A percentile compares a stretch with the other conserved stretches of the same genome.
These are phyloP conservation scores for Idaea straminata DNA, from an alignment of 2,888 invertebrate species.

Conservation along the genomic window DNA sequence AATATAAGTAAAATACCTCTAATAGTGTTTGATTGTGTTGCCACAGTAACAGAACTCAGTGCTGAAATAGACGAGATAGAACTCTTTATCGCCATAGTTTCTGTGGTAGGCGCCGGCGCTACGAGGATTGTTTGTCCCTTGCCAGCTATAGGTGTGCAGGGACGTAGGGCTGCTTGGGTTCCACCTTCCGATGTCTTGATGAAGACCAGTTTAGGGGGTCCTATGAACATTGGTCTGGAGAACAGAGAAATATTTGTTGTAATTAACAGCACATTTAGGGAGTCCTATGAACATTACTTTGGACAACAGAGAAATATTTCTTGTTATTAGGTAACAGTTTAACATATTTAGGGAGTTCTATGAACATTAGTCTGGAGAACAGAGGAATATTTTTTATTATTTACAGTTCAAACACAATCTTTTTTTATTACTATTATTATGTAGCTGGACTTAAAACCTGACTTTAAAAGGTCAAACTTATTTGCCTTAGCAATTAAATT, in stretches of 20 bases:
- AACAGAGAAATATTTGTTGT: too few relatives aligned
- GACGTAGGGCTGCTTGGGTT: constrained; percentile 58
- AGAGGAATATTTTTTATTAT: too few relatives aligned
- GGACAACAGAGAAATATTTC: constrained; percentile 12
- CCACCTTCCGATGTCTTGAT: constrained; percentile 71
- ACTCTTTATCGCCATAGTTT: neutral
- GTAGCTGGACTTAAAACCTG: too few relatives aligned
- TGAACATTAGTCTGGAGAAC: constrained; percentile 68
- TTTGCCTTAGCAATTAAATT: too few relatives aligned
- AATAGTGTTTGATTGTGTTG: constrained; percentile 16
- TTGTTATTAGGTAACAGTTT: too few relatives aligned
- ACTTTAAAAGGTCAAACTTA: too few relatives aligned
- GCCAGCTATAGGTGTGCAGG: constrained; percentile 42
- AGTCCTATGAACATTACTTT: constrained; percentile 77
- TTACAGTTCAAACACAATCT: too few relatives aligned
- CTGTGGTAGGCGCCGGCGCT: constrained; percentile 50
- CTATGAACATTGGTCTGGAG: constrained; percentile 73
- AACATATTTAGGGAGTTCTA: constrained; percentile 75
- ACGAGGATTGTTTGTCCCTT: constrained; percentile 74
- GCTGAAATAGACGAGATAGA: constrained; percentile 10
- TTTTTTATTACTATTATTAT: too few relatives aligned
- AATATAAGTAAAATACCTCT: neutral
- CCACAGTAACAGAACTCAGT: constrained; percentile 31
- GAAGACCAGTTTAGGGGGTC: constrained; percentile 74
- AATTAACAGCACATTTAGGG: too few relatives aligned